phyloP scores from a whole-genome alignment of 2,113 vertebrate species.

The Gracilinanus agilis region DNA sequence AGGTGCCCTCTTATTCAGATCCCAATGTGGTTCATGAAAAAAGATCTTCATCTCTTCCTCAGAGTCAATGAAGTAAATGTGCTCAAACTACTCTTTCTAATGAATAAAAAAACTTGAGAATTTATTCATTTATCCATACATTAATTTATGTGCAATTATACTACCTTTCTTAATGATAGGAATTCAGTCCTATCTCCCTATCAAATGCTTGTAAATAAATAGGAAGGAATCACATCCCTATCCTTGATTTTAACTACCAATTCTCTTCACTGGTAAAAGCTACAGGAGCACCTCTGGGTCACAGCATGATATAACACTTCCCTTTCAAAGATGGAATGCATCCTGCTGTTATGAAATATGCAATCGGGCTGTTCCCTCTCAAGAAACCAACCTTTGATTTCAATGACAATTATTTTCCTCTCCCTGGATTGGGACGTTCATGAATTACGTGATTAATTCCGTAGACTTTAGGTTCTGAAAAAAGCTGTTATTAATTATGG shows the following conservation, averaged over 20 bases:
- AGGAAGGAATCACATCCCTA: background rate
- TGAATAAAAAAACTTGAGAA: background rate
- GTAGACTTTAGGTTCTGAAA: constrained; percentile 17
- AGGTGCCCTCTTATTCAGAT: background rate
- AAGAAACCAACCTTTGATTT: constrained; percentile 6
- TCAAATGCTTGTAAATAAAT: constrained; percentile 38
- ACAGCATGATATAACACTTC: background rate
- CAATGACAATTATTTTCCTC: background rate
- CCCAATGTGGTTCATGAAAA: background rate
- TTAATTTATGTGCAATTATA: background rate
- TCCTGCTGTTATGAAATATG: background rate
- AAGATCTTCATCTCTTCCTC: background rate
- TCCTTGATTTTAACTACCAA: constrained; percentile 4
- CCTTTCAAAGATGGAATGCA: background rate
- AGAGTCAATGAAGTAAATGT: background rate
- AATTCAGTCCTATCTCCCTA: background rate
- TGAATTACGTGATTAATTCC: background rate
- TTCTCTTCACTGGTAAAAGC: constrained; percentile 10
- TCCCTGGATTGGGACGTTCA: background rate
- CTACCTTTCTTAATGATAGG: background rate
- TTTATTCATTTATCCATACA: background rate
- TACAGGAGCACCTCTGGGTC: background rate
- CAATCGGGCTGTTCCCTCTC: background rate
- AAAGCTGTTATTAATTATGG: constrained; percentile 23
- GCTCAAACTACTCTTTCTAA: background rate